A percentile compares a stretch with the other conserved stretches of the same genome.
phyloP scores from a whole-genome alignment of 2,113 vertebrate species.

The Pao palembangensis region DNA sequence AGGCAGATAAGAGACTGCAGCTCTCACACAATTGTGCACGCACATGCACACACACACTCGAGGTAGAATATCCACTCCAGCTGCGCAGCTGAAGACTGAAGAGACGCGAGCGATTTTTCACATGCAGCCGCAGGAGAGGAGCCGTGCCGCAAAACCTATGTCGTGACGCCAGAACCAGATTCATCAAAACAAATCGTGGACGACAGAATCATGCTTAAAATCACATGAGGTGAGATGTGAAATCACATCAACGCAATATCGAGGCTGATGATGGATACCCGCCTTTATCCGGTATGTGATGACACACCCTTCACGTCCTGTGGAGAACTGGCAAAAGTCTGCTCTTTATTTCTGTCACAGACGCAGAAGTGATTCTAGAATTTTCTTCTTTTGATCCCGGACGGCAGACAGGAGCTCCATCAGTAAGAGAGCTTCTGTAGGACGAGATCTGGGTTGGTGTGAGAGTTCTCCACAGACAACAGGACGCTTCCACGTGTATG shows the following conservation, averaged over 20 bases:
- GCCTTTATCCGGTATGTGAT: not conserved
- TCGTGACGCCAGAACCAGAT: not conserved
- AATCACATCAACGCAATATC: not conserved
- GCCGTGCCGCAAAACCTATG: not conserved
- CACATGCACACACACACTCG: not conserved
- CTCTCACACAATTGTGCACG: slow-evolving; percentile 11
- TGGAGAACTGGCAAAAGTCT: too few species aligned
- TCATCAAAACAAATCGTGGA: not conserved
- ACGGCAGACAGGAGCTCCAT: too few species aligned
- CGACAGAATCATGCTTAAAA: not conserved
- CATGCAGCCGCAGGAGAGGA: not conserved
- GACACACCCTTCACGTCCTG: not conserved
- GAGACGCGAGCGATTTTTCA: not conserved
- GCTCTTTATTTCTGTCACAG: too few species aligned
- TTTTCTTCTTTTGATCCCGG: too few species aligned
- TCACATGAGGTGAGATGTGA: not conserved
- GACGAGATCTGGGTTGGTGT: too few species aligned
- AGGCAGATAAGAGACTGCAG: slow-evolving; percentile 36
- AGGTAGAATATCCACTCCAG: not conserved
- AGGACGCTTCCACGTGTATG: too few species aligned
- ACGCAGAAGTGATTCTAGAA: too few species aligned
- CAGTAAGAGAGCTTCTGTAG: too few species aligned
- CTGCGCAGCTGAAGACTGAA: not conserved
- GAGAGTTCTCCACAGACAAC: too few species aligned
- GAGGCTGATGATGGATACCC: not conserved